Conservation (phyloP, 2,113 vertebrate genomes). For the Crocuta crocuta region DNA sequence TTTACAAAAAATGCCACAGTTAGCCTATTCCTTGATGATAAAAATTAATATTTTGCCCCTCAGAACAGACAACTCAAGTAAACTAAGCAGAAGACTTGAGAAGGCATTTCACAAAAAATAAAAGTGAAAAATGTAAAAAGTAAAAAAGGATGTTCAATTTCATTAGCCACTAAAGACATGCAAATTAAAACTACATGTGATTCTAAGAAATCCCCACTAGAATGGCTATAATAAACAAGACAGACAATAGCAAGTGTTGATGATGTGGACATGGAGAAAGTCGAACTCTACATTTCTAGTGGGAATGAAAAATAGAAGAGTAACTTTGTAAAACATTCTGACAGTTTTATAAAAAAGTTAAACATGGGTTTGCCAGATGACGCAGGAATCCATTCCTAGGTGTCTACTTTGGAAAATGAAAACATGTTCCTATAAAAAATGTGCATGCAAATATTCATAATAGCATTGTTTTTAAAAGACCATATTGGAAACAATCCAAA, state of each 20-base stretch:
- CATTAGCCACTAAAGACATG: neutral
- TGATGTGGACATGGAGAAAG: neutral
- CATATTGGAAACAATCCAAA: neutral
- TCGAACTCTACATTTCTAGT: neutral
- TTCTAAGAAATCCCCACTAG: neutral
- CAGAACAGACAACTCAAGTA: neutral
- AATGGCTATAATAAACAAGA: neutral
- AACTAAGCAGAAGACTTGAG: neutral
- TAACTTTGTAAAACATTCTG: neutral
- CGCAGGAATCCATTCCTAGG: neutral
- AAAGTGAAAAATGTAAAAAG: neutral
- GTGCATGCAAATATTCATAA: neutral
- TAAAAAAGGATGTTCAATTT: neutral
- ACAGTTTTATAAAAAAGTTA: neutral
- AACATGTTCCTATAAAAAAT: neutral
- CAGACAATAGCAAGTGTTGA: neutral
- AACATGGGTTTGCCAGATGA: constrained; percentile 8
- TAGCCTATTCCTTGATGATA: neutral
- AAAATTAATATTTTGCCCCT: neutral
- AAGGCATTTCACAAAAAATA: constrained; percentile 1
- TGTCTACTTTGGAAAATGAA: constrained; percentile 25
- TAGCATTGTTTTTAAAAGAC: neutral
- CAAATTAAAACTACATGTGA: neutral
- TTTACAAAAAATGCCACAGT: neutral
- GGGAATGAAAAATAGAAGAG: neutral